Conservation (phyloP, 2,888 invertebrate genomes). For the Drosophila helvetica region DNA sequence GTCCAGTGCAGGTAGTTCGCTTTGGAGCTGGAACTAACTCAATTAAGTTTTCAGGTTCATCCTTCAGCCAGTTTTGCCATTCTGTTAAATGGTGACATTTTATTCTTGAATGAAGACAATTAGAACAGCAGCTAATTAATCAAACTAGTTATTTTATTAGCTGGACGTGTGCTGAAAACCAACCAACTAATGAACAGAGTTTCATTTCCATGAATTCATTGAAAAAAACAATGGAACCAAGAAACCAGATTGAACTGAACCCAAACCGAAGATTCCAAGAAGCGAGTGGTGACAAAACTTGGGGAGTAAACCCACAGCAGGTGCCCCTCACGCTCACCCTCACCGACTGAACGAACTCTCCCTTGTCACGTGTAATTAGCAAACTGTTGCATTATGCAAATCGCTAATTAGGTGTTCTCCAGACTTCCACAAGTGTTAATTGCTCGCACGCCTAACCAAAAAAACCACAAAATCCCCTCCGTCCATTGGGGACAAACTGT, state of each 20-base stretch:
- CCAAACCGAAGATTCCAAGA: not conserved
- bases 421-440: conserved; percentile 47
- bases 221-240: conserved; percentile 12
- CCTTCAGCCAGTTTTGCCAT: too few relatives aligned
- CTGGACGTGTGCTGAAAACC: conserved; percentile 19
- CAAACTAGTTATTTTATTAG: conserved; percentile 28
- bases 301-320: conserved; percentile 8
- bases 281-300: not conserved
- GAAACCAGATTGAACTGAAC: conserved; percentile 34
- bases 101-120: not conserved
- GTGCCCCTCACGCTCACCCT: not conserved
- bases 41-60: not conserved
- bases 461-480: conserved; percentile 12
- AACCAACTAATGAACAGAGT: conserved; percentile 22
- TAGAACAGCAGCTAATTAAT: not conserved
- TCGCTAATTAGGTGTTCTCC: conserved; percentile 43
- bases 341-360: conserved; percentile 22
- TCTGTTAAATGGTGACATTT: not conserved
- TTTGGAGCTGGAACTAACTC: not conserved
- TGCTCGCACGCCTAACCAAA: conserved; percentile 28
- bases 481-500: too few relatives aligned
- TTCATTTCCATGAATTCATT: conserved; percentile 22
- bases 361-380: conserved; percentile 64
- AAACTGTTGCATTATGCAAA: conserved; percentile 47
- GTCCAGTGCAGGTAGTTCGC: not conserved